Conservation (phyloP, 2,888 invertebrate genomes). For the Nineta flava region DNA sequence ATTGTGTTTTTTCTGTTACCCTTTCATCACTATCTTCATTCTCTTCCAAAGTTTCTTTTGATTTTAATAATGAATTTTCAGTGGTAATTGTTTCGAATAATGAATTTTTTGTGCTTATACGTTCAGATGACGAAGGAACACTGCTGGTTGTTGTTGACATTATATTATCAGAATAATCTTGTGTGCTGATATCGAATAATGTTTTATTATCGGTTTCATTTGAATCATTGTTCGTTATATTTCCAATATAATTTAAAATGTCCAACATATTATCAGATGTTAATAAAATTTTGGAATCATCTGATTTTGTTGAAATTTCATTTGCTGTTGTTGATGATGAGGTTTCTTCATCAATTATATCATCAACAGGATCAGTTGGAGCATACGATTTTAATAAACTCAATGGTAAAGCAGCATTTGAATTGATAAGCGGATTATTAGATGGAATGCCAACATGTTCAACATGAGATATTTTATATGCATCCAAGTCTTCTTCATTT, state of each 20-base stretch:
- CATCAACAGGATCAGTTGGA: slow-evolving; percentile 14
- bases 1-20: slow-evolving; percentile 18
- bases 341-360: slow-evolving; percentile 6
- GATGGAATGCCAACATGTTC: slow-evolving; percentile 4
- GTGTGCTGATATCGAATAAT: too few relatives aligned
- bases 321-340: not conserved
- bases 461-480: slow-evolving; percentile 2
- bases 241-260: not conserved
- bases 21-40: slow-evolving; percentile 19
- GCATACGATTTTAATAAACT: slow-evolving; percentile 17
- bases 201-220: too few relatives aligned
- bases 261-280: not conserved
- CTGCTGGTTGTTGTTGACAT: too few relatives aligned
- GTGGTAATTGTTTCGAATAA: slow-evolving; percentile 15
- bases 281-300: not conserved
- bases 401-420: slow-evolving; percentile 18
- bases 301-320: not conserved
- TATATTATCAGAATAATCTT: too few relatives aligned
- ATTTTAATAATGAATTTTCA: slow-evolving; percentile 11
- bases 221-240: not conserved
- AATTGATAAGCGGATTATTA: slow-evolving; percentile 14
- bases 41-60: slow-evolving; percentile 9
- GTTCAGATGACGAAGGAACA: too few relatives aligned
- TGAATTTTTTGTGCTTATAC: slow-evolving; percentile 8
- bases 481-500: slow-evolving; percentile 2